These are phyloP conservation scores for Lipotes vexillifer DNA, from an alignment of 2,113 vertebrate species.

Conservation along the genomic window DNA sequence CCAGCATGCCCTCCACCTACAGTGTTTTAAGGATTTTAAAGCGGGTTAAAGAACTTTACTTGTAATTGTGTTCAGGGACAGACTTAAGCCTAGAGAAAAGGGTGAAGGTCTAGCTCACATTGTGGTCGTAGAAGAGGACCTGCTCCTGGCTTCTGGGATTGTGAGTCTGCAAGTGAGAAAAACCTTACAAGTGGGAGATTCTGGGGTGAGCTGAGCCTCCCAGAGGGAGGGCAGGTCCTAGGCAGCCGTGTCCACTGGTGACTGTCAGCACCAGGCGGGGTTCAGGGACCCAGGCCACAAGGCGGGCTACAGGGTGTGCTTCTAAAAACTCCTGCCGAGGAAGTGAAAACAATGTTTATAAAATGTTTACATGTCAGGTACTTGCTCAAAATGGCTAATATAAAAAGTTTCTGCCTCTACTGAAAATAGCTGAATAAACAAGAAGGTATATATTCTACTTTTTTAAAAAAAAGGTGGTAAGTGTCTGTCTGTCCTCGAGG, in stretches of 20 bases:
- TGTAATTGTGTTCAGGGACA: background rate
- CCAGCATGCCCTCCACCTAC: background rate
- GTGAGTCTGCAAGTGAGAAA: background rate
- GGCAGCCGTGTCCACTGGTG: background rate
- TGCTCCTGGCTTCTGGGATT: background rate
- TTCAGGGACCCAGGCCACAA: background rate
- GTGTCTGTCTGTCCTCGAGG: background rate
- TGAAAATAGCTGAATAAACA: background rate
- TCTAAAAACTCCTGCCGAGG: background rate
- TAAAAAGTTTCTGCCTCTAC: background rate
- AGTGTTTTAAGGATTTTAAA: background rate
- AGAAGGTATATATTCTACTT: background rate
- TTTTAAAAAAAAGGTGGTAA: background rate
- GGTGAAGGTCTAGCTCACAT: background rate
- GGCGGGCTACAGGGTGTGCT: no score
- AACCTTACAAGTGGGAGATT: background rate
- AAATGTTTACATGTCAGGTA: background rate
- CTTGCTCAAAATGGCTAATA: background rate
- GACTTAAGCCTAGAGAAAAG: background rate
- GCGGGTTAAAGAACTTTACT: background rate
- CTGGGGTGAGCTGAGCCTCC: fast-evolving
- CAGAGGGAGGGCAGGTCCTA: background rate
- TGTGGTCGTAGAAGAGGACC: background rate
- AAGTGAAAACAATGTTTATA: background rate
- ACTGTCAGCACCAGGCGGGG: background rate